phyloP scores from a whole-genome alignment of 2,797 vertebrate genomes.

The Sebastes iracundus region DNA sequence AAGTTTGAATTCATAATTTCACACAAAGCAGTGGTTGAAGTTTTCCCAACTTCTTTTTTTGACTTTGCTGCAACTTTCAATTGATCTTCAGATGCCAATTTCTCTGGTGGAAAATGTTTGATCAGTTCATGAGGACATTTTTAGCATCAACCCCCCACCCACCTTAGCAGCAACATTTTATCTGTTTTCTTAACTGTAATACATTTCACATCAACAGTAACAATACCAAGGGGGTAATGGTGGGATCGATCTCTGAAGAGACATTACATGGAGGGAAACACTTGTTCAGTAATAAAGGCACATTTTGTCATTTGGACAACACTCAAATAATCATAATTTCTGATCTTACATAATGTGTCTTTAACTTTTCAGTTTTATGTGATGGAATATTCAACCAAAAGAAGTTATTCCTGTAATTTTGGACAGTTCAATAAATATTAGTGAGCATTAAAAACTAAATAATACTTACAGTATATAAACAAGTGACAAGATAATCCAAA shows the following conservation, averaged over 20 bases:
- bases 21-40: background rate
- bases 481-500: background rate
- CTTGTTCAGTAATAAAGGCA: conserved; percentile 5
- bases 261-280: background rate
- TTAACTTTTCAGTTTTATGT: background rate
- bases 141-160: background rate
- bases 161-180: background rate
- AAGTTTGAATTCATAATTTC: background rate
- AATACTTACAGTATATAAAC: conserved; percentile 11
- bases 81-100: background rate
- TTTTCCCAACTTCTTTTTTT: background rate
- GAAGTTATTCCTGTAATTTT: conserved; percentile 19
- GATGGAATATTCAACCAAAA: background rate
- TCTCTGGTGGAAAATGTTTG: background rate
- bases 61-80: background rate
- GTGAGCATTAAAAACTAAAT: background rate
- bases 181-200: background rate
- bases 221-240: background rate
- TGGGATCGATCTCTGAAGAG: background rate
- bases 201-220: background rate
- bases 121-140: background rate
- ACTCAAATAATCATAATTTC: background rate
- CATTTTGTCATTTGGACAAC: background rate
- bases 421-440: conserved; percentile 9
- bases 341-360: background rate